Evolutionary conservation across 1,140 invertebrate species (phyloP).

Genomic region (Homalodisca vitripennis): DNA sequence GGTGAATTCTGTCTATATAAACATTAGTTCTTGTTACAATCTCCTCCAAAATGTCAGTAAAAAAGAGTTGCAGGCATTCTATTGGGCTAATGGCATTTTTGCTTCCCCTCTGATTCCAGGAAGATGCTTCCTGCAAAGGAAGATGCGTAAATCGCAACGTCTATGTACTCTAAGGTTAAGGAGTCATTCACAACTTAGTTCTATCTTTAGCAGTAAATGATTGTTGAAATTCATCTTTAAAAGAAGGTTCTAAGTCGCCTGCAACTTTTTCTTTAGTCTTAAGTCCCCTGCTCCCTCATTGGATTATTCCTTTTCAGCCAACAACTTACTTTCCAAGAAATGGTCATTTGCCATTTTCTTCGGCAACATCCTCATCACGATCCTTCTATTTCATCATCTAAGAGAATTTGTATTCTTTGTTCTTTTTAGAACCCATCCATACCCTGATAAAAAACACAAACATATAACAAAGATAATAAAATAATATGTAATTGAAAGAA

Average conservation of each 20-base stretch:
- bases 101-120: slow-evolving; percentile 28
- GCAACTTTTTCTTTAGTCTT: too few species aligned
- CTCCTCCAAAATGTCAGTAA: slow-evolving; percentile 32
- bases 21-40: slow-evolving; percentile 32
- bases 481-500: too few species aligned
- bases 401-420: background rate
- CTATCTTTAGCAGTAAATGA: background rate
- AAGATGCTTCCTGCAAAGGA: slow-evolving; percentile 28
- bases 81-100: slow-evolving; percentile 20
- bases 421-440: too few species aligned
- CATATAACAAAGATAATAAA: too few species aligned
- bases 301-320: background rate
- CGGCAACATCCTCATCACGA: background rate
- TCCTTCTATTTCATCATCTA: background rate
- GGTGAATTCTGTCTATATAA: slow-evolving; percentile 27
- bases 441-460: too few species aligned
- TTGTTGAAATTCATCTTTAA: background rate
- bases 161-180: background rate
- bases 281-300: too few species aligned
- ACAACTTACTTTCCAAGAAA: background rate
- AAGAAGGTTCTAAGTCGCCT: too few species aligned
- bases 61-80: slow-evolving; percentile 28
- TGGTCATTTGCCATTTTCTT: slow-evolving; percentile 14
- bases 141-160: slow-evolving; percentile 22
- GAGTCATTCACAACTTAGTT: background rate